phyloP scores from a whole-genome alignment of 1,140 invertebrate species.

The Heliothis subflexa region DNA sequence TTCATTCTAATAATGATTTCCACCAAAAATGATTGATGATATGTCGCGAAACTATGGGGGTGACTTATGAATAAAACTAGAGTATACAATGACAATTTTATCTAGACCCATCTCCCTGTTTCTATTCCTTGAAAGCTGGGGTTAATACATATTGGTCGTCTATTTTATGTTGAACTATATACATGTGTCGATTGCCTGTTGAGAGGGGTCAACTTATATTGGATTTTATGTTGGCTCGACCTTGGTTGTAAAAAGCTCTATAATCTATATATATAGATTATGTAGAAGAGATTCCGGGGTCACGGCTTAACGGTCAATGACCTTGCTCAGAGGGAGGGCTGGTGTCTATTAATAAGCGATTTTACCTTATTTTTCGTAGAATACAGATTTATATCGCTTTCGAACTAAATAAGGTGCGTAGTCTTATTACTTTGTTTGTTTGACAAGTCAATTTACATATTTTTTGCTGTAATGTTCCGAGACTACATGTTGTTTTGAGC shows the following conservation, averaged over 20 bases:
- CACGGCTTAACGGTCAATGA: conserved; percentile 10
- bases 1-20: conserved; percentile 1
- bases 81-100: neutral
- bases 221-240: neutral
- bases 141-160: neutral
- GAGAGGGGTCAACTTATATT: neutral
- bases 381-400: no score
- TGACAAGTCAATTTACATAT: no score
- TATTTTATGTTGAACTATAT: neutral
- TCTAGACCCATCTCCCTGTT: neutral
- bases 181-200: no score
- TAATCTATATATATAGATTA: no score
- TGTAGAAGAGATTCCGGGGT: conserved; percentile 2
- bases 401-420: no score
- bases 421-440: no score
- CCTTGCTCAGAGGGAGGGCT: neutral
- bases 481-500: no score
- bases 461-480: no score
- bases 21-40: conserved; percentile 17
- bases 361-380: neutral
- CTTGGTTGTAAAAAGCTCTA: neutral
- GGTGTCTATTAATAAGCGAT: conserved; percentile 3
- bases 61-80: conserved; percentile 3
- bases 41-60: conserved; percentile 17
- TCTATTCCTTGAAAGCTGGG: neutral